These are phyloP conservation scores for Calameuta pallipes DNA, from an alignment of 2,888 invertebrate species.

Conservation along the genomic window DNA sequence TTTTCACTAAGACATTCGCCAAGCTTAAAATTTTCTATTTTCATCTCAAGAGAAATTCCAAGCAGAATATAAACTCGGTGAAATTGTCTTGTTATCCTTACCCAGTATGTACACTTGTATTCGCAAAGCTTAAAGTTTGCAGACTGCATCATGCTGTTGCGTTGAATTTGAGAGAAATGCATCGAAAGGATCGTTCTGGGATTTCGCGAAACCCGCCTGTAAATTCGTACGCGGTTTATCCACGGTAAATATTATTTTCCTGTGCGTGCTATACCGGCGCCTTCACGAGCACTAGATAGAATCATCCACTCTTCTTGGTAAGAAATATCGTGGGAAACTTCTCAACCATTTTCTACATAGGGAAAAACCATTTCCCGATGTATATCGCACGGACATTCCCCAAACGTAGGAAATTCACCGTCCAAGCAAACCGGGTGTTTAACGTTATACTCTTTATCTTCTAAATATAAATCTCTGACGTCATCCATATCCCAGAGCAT, in stretches of 20 bases:
- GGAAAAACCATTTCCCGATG: not conserved
- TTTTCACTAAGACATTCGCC: not conserved
- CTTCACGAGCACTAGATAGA: not conserved
- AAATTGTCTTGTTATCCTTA: not conserved
- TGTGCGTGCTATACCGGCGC: not conserved
- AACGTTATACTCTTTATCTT: not conserved
- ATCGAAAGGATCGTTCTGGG: not conserved
- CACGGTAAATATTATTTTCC: not conserved
- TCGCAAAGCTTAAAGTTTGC: not conserved
- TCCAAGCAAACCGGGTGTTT: not conserved
- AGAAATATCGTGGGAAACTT: not conserved
- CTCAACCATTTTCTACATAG: not conserved
- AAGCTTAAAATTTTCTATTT: not conserved
- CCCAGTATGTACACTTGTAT: not conserved
- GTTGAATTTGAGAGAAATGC: not conserved
- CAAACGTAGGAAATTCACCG: not conserved
- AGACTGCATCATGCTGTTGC: not conserved
- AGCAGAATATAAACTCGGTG: not conserved
- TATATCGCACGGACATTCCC: not conserved
- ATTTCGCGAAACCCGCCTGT: not conserved
- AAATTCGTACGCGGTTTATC: not conserved
- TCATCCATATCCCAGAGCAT: not conserved
- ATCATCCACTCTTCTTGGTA: not conserved
- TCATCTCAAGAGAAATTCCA: not conserved
- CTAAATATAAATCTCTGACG: not conserved